Evolutionary conservation across 2,888 invertebrate species (phyloP).

Genomic region (Mongoloraphidia duomilia): DNA sequence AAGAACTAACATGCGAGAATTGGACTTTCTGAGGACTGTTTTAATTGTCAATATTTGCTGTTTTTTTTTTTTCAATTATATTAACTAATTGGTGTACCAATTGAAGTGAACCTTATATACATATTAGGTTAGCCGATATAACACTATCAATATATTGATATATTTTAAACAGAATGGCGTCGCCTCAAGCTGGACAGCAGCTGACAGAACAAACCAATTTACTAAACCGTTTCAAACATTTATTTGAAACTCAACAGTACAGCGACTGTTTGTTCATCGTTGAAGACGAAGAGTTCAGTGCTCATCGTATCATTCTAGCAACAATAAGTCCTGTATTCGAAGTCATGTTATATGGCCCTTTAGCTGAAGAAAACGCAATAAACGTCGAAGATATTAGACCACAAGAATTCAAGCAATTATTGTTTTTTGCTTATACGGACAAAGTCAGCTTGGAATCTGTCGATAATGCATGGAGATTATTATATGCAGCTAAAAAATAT

Average conservation of each 20-base stretch:
- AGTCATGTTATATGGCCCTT: conserved; percentile 49
- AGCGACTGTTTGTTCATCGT: conserved; percentile 45
- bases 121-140: too few relatives aligned
- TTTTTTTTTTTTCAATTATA: too few relatives aligned
- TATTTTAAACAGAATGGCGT: background rate
- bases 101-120: too few relatives aligned
- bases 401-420: conserved; percentile 41
- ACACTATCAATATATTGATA: background rate
- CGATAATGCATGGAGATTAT: conserved; percentile 43
- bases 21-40: too few relatives aligned
- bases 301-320: conserved; percentile 48
- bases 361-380: conserved; percentile 34
- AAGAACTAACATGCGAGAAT: too few relatives aligned
- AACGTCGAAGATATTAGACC: conserved; percentile 43
- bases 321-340: conserved; percentile 53
- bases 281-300: conserved; percentile 34
- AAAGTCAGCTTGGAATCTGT: conserved; percentile 37
- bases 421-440: conserved; percentile 48
- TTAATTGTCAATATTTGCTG: too few relatives aligned
- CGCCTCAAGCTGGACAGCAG: background rate
- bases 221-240: conserved; percentile 31
- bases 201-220: background rate
- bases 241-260: conserved; percentile 36
- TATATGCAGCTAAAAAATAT: conserved; percentile 53
- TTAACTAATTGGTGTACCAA: too few relatives aligned